phyloP scores from a whole-genome alignment of 64 coral and sea anemone species.

The Acropora tenuis region DNA sequence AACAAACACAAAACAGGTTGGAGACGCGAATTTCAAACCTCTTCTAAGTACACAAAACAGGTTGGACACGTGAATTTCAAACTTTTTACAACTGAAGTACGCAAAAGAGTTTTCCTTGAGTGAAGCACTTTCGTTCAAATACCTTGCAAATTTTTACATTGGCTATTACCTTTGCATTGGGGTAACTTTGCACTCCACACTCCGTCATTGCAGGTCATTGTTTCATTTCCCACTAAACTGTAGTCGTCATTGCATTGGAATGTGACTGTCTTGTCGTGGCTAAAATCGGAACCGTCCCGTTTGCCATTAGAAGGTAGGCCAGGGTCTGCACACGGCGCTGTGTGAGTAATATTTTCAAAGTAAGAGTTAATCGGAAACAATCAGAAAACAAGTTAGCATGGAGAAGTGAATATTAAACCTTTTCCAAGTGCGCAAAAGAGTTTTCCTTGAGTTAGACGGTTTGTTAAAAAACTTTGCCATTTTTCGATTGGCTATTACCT shows the following conservation, averaged over 20 bases:
- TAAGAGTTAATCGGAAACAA: too few species aligned
- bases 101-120: too few species aligned
- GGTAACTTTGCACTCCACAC: slow-evolving; percentile 13
- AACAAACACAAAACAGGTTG: too few species aligned
- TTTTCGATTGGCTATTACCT: not conserved
- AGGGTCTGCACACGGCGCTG: not conserved
- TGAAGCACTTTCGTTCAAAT: not conserved
- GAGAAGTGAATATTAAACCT: too few species aligned
- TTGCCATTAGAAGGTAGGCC: not conserved
- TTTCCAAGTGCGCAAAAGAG: not conserved
- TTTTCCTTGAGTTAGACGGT: too few species aligned
- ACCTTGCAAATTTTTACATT: not conserved
- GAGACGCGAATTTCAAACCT: too few species aligned
- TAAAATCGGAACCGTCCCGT: not conserved
- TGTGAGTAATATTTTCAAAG: too few species aligned
- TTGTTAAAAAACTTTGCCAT: too few species aligned
- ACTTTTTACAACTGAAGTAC: not conserved
- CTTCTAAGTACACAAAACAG: too few species aligned
- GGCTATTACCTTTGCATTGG: slow-evolving; percentile 22
- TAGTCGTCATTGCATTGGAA: not conserved
- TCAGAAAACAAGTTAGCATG: too few species aligned
- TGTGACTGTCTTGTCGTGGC: not conserved
- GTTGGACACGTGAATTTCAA: too few species aligned
- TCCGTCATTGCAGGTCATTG: not conserved
- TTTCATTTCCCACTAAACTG: not conserved